phyloP scores from a whole-genome alignment of 2,113 vertebrate genomes.

The Alces alces region DNA sequence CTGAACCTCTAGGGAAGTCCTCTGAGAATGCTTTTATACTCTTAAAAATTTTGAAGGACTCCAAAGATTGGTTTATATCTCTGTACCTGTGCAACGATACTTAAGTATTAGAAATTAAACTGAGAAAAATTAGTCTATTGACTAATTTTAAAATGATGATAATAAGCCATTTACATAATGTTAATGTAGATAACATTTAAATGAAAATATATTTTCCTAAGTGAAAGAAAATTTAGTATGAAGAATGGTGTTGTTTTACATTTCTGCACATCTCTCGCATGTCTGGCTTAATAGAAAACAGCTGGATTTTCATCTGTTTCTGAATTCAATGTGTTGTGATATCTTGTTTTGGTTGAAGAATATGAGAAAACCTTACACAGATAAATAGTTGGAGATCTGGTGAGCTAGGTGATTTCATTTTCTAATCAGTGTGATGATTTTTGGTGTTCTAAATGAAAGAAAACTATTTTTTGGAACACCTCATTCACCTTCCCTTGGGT shows the following conservation, averaged over 20 bases:
- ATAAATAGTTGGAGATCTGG: not conserved
- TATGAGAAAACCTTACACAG: not conserved
- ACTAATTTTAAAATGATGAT: not conserved
- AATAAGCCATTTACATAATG: not conserved
- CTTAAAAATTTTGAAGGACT: not conserved
- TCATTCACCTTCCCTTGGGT: not conserved
- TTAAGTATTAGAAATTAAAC: not conserved
- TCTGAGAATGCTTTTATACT: not conserved
- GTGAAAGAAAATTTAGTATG: not conserved
- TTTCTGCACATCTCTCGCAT: constrained; percentile 5
- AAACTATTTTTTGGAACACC: not conserved
- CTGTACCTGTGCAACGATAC: not conserved
- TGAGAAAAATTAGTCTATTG: not conserved
- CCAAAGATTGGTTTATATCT: not conserved
- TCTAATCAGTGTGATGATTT: constrained; percentile 14
- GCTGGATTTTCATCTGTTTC: constrained; percentile 30
- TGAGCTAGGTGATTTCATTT: not conserved
- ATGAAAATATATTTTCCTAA: not conserved
- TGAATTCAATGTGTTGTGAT: not conserved
- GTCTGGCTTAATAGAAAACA: constrained; percentile 3
- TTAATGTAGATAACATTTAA: not conserved
- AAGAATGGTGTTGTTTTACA: not conserved
- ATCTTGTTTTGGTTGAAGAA: not conserved
- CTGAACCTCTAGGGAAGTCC: not conserved
- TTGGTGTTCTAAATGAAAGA: not conserved